Evolutionary conservation across 2,888 invertebrate species (phyloP).

Genomic region (Mystacides longicornis): DNA sequence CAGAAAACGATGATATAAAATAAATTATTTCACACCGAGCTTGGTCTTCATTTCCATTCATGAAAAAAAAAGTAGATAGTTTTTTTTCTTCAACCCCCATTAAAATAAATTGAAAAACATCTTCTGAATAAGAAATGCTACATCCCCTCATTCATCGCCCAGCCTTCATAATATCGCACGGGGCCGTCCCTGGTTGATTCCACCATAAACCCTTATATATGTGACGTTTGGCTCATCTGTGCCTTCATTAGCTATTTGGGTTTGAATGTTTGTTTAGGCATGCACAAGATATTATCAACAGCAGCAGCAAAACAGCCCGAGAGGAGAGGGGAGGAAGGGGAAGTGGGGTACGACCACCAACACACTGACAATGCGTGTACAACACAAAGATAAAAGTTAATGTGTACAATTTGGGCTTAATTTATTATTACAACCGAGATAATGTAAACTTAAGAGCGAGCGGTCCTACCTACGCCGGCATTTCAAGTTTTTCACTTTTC

Average conservation of each 20-base stretch:
- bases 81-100: too few relatives aligned
- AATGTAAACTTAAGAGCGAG: conserved; percentile 24
- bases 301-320: too few relatives aligned
- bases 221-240: conserved; percentile 25
- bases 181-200: conserved; percentile 9
- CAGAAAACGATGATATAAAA: too few relatives aligned
- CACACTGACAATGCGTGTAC: conserved; percentile 23
- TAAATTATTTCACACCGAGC: too few relatives aligned
- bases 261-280: conserved; percentile 26
- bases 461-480: conserved; percentile 12
- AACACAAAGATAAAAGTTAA: conserved; percentile 26
- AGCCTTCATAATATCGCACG: neutral
- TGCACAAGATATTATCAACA: conserved; percentile 24
- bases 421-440: conserved; percentile 26
- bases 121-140: too few relatives aligned
- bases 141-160: too few relatives aligned
- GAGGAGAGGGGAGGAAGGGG: too few relatives aligned
- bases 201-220: conserved; percentile 23
- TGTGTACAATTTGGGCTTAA: conserved; percentile 26
- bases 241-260: conserved; percentile 27
- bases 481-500: conserved; percentile 16
- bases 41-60: too few relatives aligned
- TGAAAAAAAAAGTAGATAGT: too few relatives aligned
- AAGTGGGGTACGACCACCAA: conserved; percentile 15
- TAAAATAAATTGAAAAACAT: too few relatives aligned